Conservation (phyloP, 2,113 vertebrate species). For the Halcyon senegalensis region DNA sequence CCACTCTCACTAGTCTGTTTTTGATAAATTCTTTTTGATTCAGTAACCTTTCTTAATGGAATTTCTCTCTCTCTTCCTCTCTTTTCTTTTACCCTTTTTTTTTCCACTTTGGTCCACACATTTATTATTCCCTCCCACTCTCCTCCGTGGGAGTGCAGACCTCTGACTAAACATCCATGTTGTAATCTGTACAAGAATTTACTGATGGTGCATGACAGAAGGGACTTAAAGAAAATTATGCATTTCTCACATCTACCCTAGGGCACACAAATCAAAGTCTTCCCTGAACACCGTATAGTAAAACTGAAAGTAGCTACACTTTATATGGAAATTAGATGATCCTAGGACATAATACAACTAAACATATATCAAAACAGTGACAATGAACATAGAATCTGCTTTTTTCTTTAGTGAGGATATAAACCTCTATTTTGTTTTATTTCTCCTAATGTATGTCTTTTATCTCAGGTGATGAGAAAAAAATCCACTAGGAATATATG, state of each 20-base stretch:
- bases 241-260: slow-evolving; percentile 71
- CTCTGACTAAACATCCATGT: slow-evolving; percentile 72
- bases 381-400: slow-evolving; percentile 43
- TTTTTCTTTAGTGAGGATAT: neutral
- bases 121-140: slow-evolving; percentile 55
- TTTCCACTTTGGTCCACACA: neutral
- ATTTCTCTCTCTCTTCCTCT: slow-evolving; percentile 55
- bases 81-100: slow-evolving; percentile 36
- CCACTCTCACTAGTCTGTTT: slow-evolving; percentile 54
- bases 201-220: slow-evolving; percentile 68
- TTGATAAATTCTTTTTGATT: slow-evolving; percentile 77
- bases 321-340: slow-evolving; percentile 81
- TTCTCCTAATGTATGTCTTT: neutral
- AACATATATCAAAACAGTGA: slow-evolving; percentile 73
- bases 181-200: slow-evolving; percentile 68
- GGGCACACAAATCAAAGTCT: slow-evolving; percentile 82
- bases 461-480: neutral
- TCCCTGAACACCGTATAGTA: slow-evolving; percentile 53
- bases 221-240: slow-evolving; percentile 75
- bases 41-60: slow-evolving; percentile 73
- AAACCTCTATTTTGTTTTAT: slow-evolving; percentile 42
- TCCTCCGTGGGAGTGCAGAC: slow-evolving; percentile 31
- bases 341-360: slow-evolving; percentile 53
- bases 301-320: slow-evolving; percentile 75
- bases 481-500: neutral